Base-by-base conservation (phyloP, 1,140 invertebrate genomes). In the Lepidotrigona ventralis region DNA sequence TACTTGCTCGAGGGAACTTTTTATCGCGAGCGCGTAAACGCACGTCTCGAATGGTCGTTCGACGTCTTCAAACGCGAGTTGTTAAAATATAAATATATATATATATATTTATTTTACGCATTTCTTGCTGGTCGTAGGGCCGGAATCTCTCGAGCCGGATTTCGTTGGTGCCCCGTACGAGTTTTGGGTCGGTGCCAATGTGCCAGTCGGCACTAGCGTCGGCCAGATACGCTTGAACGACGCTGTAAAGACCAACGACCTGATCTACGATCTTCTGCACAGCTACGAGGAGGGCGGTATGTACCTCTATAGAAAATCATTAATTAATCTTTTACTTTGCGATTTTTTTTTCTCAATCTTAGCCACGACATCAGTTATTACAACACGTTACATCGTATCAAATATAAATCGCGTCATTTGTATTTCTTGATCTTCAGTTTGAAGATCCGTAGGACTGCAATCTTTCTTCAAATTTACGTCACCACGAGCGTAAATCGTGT, bases 91-190 rank as follows among this genome's bases (percentile, higher is more conserved):
- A 75, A 21, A 56, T 21, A 19, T n/a, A 64, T 39, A 39, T 39
- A 46, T 46, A 23, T 1, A 2, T 9, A 58, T 19, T 70, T 23
- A 14, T 51, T 12, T 29, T 51, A 26, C 26, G 6, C 19, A 19
- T 5, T 26, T 19, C 1, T 19, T 56, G 5, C 19, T 29, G 11
- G 66, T 29, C 39, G 60, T 56, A 95, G 95, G 92, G 29, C 88
- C 92, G 33, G 94, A 93, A 84, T 88, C 94, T 54, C 95, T 95
- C 83, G 94, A 94, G 58, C 98, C 98, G 1, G 96, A 97, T 85
- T 99, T 99, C 90, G 94, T 98, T 46, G 98, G 98, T 51, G 96
- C 97, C 1, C 97, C 98, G 0, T 99, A 98, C 90, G 96, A 98
- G 85, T 98, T 99, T 93, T 98, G 97, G 96, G 97, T 99, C 26